Conservation (phyloP, 2,888 invertebrate species). For the Caenorhabditis wallacei region DNA sequence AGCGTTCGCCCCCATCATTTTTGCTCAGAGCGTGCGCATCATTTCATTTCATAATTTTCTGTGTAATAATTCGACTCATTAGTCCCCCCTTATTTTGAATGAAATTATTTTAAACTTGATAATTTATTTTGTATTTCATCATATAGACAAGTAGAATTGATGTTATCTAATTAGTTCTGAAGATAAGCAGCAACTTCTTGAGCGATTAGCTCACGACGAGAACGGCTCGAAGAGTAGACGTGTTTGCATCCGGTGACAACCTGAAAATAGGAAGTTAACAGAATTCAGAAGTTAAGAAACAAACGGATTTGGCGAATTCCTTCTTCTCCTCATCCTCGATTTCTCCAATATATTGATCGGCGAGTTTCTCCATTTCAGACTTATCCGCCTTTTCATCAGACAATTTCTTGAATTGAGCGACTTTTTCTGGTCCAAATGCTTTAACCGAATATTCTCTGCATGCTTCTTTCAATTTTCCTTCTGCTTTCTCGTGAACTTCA, state of each 20-base stretch:
- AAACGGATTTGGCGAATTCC: constrained; percentile 63
- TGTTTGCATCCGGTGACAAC: constrained; percentile 66
- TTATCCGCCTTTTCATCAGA: constrained; percentile 67
- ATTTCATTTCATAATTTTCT: constrained; percentile 30
- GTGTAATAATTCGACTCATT: constrained; percentile 55
- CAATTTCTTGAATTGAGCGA: constrained; percentile 65
- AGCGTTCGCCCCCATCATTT: constrained; percentile 1
- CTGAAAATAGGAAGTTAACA: background rate
- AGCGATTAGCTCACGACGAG: constrained; percentile 47
- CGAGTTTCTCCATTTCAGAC: constrained; percentile 66
- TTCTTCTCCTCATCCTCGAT: constrained; percentile 73
- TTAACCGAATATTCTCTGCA: constrained; percentile 69
- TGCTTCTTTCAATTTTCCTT: constrained; percentile 71
- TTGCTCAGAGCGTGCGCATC: constrained; percentile 30
- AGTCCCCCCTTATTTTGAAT: constrained; percentile 26
- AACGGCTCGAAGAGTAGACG: constrained; percentile 48
- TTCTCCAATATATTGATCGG: constrained; percentile 62
- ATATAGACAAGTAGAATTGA: constrained; percentile 30
- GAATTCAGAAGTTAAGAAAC: background rate
- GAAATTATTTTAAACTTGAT: constrained; percentile 37
- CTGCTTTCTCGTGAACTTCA: constrained; percentile 72
- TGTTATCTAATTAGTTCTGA: constrained; percentile 24
- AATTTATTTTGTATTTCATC: constrained; percentile 8
- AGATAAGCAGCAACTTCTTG: constrained; percentile 43
- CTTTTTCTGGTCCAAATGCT: constrained; percentile 71